A percentile compares a stretch with the other conserved stretches of the same genome.
Evolutionary conservation across 2,113 vertebrate species (phyloP).

Genomic region (Rhodinocichla rosea): DNA sequence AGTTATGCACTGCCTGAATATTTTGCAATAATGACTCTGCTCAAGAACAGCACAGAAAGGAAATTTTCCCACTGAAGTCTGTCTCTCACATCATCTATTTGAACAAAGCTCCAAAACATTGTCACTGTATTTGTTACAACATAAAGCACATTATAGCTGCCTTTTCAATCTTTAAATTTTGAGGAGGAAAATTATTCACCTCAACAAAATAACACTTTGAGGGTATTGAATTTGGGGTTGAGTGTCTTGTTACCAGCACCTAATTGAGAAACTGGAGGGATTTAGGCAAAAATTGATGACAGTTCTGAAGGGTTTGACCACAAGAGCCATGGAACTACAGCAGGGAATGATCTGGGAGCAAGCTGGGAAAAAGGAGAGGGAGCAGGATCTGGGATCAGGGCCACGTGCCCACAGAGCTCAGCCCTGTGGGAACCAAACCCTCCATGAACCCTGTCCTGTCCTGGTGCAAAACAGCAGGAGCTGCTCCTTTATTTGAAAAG

Average conservation of each 20-base stretch:
- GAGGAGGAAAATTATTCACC: background rate
- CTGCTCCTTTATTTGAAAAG: background rate
- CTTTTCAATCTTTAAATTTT: background rate
- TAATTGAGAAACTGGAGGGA: background rate
- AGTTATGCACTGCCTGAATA: background rate
- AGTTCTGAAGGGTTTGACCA: background rate
- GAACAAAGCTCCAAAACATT: background rate
- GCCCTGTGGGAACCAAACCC: background rate
- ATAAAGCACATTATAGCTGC: background rate
- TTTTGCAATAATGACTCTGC: background rate
- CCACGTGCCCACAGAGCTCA: background rate
- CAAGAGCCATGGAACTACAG: background rate
- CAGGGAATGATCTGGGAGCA: background rate
- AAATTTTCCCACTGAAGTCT: background rate
- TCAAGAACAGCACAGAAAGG: background rate
- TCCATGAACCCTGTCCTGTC: accelerated
- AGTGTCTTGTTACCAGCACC: background rate
- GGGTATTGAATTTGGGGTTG: background rate
- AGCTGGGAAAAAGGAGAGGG: background rate
- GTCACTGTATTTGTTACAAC: background rate
- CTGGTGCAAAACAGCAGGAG: background rate
- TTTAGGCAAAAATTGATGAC: background rate
- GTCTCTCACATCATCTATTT: background rate
- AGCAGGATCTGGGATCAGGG: background rate
- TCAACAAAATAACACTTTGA: background rate